Conservation (phyloP, 2,797 vertebrate species). For the Sebastes reedi region DNA sequence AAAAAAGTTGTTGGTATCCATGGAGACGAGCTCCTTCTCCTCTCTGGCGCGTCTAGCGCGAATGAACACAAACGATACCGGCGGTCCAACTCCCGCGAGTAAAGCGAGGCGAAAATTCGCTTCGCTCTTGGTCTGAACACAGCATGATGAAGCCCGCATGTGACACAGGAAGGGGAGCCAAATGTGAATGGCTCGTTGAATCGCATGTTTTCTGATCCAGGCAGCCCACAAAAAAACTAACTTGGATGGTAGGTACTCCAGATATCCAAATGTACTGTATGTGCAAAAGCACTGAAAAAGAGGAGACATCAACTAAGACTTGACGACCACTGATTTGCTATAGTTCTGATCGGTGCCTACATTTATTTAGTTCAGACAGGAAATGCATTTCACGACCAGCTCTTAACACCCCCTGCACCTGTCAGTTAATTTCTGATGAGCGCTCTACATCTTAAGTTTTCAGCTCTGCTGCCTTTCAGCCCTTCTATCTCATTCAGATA, state of each 20-base stretch:
- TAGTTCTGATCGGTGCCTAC: neutral
- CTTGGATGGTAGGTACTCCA: neutral
- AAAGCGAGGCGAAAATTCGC: too few relatives aligned
- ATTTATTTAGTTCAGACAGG: neutral
- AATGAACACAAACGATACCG: too few relatives aligned
- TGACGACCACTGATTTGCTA: neutral
- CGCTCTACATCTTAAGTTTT: neutral
- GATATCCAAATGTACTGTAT: neutral
- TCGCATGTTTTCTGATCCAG: neutral
- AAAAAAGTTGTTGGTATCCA: too few relatives aligned
- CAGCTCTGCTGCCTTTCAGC: neutral
- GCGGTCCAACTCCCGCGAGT: too few relatives aligned
- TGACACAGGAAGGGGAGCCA: neutral
- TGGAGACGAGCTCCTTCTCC: too few relatives aligned
- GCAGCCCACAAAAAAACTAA: neutral
- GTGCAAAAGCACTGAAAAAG: neutral
- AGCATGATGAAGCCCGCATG: neutral
- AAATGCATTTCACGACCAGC: neutral
- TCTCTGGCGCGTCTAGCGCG: too few relatives aligned
- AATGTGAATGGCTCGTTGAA: neutral
- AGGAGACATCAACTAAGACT: neutral
- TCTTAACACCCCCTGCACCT: neutral
- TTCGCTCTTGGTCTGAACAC: too few relatives aligned
- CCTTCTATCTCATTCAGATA: neutral
- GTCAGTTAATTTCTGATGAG: neutral